Evolutionary conservation across 2,797 vertebrate genomes (phyloP).

Genomic region (Phalanger gymnotis): DNA sequence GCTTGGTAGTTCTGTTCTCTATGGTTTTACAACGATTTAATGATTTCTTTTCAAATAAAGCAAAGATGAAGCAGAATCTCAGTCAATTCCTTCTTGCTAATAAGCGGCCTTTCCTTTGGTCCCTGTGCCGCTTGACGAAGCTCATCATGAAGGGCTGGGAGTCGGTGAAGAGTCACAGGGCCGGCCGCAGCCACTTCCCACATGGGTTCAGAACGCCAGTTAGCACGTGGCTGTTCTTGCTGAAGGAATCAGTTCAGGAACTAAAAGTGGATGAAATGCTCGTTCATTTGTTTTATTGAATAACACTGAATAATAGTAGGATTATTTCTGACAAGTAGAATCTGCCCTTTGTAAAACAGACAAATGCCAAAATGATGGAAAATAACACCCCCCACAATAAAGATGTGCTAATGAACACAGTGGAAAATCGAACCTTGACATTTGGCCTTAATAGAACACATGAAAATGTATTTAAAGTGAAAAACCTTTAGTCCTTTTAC

Average conservation of each 20-base stretch:
- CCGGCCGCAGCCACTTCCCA: no score
- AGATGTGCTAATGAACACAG: neutral
- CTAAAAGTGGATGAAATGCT: no score
- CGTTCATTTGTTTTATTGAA: neutral
- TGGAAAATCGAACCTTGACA: neutral
- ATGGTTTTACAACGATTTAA: conserved; percentile 35
- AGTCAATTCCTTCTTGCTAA: neutral
- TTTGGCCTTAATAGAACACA: neutral
- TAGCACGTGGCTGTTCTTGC: neutral
- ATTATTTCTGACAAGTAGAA: neutral
- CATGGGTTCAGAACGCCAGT: neutral
- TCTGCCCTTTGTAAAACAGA: neutral
- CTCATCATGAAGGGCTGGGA: no score
- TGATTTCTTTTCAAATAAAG: conserved; percentile 8
- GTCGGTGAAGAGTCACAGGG: no score
- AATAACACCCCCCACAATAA: no score
- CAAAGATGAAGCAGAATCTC: neutral
- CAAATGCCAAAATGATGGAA: neutral
- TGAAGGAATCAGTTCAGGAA: neutral
- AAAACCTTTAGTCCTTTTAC: neutral
- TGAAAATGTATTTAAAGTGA: neutral
- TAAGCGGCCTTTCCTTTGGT: neutral
- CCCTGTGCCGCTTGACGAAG: no score
- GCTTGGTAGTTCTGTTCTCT: neutral
- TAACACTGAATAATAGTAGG: neutral